phyloP scores from a whole-genome alignment of 2,888 invertebrate genomes.

The Dyspetes luteomarginatus region DNA sequence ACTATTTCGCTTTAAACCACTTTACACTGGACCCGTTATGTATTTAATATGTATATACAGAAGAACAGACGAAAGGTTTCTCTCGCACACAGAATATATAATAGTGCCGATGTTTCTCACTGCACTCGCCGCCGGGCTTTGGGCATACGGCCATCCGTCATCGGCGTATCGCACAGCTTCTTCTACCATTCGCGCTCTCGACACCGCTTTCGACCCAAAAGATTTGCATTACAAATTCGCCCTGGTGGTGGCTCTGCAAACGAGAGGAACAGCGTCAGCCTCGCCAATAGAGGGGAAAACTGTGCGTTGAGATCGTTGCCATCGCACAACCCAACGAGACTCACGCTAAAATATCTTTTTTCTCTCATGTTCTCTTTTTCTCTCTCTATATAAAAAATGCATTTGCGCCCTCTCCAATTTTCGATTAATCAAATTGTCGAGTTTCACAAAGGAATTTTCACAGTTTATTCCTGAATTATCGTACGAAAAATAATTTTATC shows the following conservation, averaged over 20 bases:
- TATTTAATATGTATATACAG: too few relatives aligned
- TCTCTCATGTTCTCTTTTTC: conserved; percentile 15
- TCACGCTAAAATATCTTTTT: too few relatives aligned
- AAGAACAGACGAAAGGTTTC: neutral
- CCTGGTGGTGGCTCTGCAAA: conserved; percentile 68
- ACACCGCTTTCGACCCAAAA: conserved; percentile 66
- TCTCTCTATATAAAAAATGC: conserved; percentile 10
- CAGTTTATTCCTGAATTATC: neutral
- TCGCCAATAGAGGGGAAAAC: neutral
- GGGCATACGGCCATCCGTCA: conserved; percentile 67
- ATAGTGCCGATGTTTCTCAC: neutral
- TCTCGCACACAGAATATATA: too few relatives aligned
- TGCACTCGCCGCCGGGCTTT: conserved; percentile 36
- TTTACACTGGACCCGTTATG: neutral
- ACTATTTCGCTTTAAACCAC: neutral
- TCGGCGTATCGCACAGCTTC: conserved; percentile 66
- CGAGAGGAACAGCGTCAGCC: conserved; percentile 22
- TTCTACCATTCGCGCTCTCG: conserved; percentile 60
- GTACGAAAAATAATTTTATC: neutral
- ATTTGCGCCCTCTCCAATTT: neutral
- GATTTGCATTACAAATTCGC: conserved; percentile 81
- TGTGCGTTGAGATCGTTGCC: neutral
- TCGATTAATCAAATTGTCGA: conserved; percentile 14
- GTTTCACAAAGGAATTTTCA: neutral
- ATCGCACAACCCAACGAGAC: too few relatives aligned